A percentile compares a stretch with the other conserved stretches of the same genome.
Evolutionary conservation across 2,797 vertebrate species (phyloP).

Genomic region (Sebastes flavidus): DNA sequence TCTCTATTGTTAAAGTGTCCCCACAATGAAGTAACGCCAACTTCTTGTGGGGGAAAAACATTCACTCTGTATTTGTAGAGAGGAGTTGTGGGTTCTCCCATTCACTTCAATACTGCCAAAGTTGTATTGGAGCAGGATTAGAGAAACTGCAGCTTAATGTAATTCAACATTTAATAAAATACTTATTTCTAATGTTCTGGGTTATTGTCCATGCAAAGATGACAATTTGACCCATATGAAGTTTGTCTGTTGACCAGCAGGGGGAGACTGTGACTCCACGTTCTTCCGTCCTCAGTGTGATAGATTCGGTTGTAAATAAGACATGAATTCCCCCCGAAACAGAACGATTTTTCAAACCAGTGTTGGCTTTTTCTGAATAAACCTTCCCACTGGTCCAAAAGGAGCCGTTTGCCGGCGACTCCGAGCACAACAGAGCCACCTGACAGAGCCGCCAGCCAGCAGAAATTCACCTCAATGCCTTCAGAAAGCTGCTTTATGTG

Average conservation of each 20-base stretch:
- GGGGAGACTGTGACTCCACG: neutral
- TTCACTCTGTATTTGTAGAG: neutral
- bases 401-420: conserved; percentile 57
- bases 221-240: neutral
- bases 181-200: neutral
- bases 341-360: conserved; percentile 51
- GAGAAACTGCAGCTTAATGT: neutral
- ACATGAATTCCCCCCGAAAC: conserved; percentile 15
- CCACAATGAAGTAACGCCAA: neutral
- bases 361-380: conserved; percentile 59
- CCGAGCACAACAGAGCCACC: conserved; percentile 71
- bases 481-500: conserved; percentile 74
- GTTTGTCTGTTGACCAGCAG: conserved; percentile 18
- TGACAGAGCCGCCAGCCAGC: conserved; percentile 61
- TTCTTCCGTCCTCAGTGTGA: neutral
- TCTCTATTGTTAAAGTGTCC: too few species aligned
- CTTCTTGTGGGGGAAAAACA: neutral
- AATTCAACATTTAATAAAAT: neutral
- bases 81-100: neutral
- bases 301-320: conserved; percentile 29
- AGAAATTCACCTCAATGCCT: conserved; percentile 69
- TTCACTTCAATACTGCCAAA: neutral
- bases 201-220: neutral
- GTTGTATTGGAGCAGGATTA: neutral
- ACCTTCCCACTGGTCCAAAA: conserved; percentile 52